Conservation (phyloP, 1,140 invertebrate species). For the Drosophila nebulosa region DNA sequence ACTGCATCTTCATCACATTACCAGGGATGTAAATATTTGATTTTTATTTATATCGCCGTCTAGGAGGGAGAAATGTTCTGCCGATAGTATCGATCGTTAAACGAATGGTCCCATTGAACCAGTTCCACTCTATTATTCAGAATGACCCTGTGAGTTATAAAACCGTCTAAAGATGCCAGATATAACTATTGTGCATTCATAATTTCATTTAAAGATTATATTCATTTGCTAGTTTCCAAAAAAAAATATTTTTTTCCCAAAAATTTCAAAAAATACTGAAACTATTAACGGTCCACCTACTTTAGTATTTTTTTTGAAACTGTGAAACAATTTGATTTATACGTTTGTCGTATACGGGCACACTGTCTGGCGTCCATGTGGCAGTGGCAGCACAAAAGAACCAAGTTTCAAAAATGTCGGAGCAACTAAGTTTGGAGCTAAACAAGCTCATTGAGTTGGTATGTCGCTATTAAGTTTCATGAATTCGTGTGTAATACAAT, state of each 20-base stretch:
- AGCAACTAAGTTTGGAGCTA: slow-evolving; percentile 3
- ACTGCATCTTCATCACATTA: background rate
- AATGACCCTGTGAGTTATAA: no score
- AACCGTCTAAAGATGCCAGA: no score
- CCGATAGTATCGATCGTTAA: background rate
- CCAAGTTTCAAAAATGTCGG: slow-evolving; percentile 9
- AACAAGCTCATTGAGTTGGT: slow-evolving; percentile 2
- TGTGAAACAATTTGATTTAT: no score
- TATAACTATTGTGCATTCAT: no score
- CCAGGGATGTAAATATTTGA: slow-evolving; percentile 2
- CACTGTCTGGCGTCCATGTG: slow-evolving; percentile 3
- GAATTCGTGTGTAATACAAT: background rate
- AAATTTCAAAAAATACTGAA: background rate
- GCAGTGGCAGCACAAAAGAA: background rate
- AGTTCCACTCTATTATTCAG: no score
- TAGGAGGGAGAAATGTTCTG: no score
- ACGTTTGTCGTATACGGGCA: background rate
- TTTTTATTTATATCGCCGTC: no score
- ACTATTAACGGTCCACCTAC: background rate
- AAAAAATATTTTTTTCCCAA: no score
- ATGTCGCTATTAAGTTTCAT: background rate
- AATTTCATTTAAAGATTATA: no score
- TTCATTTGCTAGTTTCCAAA: no score
- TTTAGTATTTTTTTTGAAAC: background rate
- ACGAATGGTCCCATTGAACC: no score